phyloP scores from a whole-genome alignment of 2,888 invertebrate species.

The Rhimphoctona megacephalus region DNA sequence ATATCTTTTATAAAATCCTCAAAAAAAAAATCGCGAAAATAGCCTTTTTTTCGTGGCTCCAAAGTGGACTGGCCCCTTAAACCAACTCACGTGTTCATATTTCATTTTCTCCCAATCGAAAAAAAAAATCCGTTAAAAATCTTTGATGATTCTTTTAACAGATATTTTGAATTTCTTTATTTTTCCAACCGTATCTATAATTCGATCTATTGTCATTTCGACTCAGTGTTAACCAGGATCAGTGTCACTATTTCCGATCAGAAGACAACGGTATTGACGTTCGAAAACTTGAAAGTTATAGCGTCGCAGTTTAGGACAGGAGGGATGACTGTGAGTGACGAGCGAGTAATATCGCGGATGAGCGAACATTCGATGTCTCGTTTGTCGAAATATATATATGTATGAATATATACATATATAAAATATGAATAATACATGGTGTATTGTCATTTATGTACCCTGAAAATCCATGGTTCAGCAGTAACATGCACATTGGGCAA shows the following conservation, averaged over 20 bases:
- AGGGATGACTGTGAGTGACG: constrained; percentile 39
- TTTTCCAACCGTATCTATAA: background rate
- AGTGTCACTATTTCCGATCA: background rate
- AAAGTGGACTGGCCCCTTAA: too few species aligned
- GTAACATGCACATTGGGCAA: background rate
- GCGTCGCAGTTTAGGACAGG: constrained; percentile 7
- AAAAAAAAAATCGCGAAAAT: too few species aligned
- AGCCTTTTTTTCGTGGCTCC: too few species aligned
- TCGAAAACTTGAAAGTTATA: constrained; percentile 22
- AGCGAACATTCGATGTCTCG: constrained; percentile 45
- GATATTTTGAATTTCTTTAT: constrained; percentile 5
- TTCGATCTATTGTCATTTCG: background rate
- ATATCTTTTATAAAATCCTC: too few species aligned
- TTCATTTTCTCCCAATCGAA: background rate
- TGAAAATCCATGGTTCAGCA: constrained; percentile 48
- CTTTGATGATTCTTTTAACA: background rate
- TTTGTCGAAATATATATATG: constrained; percentile 18
- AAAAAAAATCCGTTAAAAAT: background rate
- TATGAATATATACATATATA: background rate
- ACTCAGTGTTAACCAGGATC: background rate
- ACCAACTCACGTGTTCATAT: background rate
- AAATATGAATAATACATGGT: background rate
- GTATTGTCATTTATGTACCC: constrained; percentile 32
- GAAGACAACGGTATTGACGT: background rate
- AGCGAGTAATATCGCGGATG: constrained; percentile 43